These are phyloP conservation scores for Hippopotamyrus pictus DNA, from an alignment of 2,797 vertebrate genomes.

Conservation along the genomic window DNA sequence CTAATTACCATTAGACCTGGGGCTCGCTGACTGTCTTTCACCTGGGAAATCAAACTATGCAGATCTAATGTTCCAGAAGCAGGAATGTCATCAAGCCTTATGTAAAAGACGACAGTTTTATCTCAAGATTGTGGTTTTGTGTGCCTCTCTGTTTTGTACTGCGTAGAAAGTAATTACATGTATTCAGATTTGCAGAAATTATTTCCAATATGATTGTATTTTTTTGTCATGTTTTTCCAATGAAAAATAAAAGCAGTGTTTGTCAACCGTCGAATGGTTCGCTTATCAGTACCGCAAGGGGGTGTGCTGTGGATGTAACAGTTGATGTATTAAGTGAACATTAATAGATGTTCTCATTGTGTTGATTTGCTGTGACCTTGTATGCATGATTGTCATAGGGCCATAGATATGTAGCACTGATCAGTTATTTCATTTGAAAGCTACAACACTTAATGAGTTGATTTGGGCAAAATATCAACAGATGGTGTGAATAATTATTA, in stretches of 20 bases:
- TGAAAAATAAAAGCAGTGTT: not conserved
- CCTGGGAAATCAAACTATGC: not conserved
- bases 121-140: slow-evolving; percentile 2
- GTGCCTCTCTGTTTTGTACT: not conserved
- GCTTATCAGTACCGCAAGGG: not conserved
- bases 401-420: not conserved
- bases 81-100: slow-evolving; percentile 16
- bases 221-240: not conserved
- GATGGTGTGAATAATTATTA: not conserved
- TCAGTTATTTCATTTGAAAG: not conserved
- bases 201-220: not conserved
- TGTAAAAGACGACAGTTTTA: not conserved
- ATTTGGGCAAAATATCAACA: not conserved
- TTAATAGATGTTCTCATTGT: not conserved
- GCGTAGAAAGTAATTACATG: not conserved
- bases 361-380: not conserved
- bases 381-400: not conserved
- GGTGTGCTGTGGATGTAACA: not conserved
- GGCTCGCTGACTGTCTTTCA: not conserved
- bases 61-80: not conserved
- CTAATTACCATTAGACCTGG: not conserved
- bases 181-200: not conserved
- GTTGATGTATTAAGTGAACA: not conserved
- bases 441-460: not conserved
- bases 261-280: not conserved